Evolutionary conservation across 2,888 invertebrate species (phyloP), one percentile per base, ranked within the genome.

Genomic region (Nebria brevicollis): DNA sequence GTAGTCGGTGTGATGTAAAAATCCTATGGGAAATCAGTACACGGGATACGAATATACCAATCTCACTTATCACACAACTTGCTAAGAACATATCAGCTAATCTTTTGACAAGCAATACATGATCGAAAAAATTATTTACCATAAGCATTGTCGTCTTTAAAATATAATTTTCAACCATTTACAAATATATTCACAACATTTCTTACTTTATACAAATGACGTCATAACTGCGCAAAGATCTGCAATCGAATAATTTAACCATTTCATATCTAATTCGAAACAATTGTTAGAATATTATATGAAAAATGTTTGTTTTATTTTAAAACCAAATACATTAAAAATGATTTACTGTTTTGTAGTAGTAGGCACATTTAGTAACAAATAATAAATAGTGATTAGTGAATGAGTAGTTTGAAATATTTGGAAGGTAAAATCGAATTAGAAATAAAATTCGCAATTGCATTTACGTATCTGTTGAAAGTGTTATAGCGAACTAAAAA

Each of bases 11-110:
- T 85, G 85, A 84, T 72, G 79, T 43, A 74, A 34, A 66, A 74
- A 79, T 85, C 87, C 87, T 86, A 81, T 79, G 87, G 87, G 87
- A 86, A 87, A 87, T 86, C 86, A 86, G 86, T 85, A 85, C 85
- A 84, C 54, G 54, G 86, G 84, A 86, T 85, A 84, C 85, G 86
- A 86, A 86, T 86, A 86, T 86, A 86, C 86, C 86, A 84, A 86
- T 85, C 86, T 86, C 86, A 86, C 86, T 86, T 87, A 87, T 87
- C 86, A 86, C 86, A 86, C 74, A 79, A 79, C 66, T 74, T 65
- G 66, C 68, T 72, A 65, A 66, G 68, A 79, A 79, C 74, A 79
- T 74, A 79, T 79, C 79, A 75, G 79, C 77, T 78, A 78, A 78
- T 78, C 77, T 78, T 73, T 72, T 73, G 72, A 78, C 77, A 78